Percentiles rank a stretch among this genome's conserved stretches.
phyloP scores from a whole-genome alignment of 2,888 invertebrate species.

The Idaea dimidiata region DNA sequence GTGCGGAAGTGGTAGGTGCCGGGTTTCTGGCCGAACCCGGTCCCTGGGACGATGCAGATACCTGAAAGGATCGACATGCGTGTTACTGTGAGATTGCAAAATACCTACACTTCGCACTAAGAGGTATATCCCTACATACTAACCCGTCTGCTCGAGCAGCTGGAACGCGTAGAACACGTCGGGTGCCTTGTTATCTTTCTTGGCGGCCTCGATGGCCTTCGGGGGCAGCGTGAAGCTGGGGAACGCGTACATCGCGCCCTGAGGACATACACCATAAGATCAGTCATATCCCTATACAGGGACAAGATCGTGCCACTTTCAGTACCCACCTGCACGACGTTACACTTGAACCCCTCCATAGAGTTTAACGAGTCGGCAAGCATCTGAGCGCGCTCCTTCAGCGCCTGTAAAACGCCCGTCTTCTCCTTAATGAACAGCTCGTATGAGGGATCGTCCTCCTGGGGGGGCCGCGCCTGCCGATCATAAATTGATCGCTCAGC shows the following conservation, averaged over 20 bases:
- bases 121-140: conserved; percentile 13
- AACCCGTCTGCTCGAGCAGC: conserved; percentile 91
- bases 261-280: conserved; percentile 7
- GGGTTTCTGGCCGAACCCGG: conserved; percentile 95
- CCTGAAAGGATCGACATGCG: conserved; percentile 68
- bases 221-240: conserved; percentile 91
- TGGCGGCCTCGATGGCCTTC: conserved; percentile 92
- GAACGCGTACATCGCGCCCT: conserved; percentile 99
- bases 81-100: background rate
- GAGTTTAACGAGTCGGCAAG: conserved; percentile 93
- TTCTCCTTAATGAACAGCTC: conserved; percentile 88
- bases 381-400: conserved; percentile 89
- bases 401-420: conserved; percentile 84
- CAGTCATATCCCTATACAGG: background rate
- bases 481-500: background rate
- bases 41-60: conserved; percentile 96
- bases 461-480: conserved; percentile 85
- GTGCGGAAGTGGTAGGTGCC: conserved; percentile 97
- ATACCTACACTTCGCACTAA: background rate
- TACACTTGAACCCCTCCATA: conserved; percentile 93
- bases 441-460: conserved; percentile 92
- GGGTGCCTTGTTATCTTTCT: conserved; percentile 85
- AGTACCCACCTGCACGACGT: conserved; percentile 80
- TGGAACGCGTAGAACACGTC: conserved; percentile 96
- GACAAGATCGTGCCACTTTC: no score